Base-by-base conservation (phyloP, 2,113 vertebrate genomes). In the Pundamilia nyererei region DNA sequence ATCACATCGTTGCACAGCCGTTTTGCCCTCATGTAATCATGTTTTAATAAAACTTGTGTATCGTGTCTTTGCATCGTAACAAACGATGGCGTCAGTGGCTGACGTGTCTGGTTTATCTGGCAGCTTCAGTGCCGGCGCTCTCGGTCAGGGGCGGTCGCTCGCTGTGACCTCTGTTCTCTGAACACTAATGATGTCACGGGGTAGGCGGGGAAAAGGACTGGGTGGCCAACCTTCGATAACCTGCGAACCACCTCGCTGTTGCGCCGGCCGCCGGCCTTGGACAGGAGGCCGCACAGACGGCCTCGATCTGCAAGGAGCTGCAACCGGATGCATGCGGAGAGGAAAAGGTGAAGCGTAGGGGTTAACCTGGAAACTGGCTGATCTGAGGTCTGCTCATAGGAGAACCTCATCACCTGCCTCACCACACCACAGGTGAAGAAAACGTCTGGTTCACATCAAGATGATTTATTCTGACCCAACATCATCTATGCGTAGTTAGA, bases 141-240 rank as follows among this genome's bases (percentile, higher is more conserved):
- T 49, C 15, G 4, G 21, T 68, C 62, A 14, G 53, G 19, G 19
- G 29, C 13, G 9, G 38, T 7, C 26, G 1, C 19, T 87, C 19
- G 8, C 56, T 10, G 62, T 11, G 35, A 86, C 45, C 60, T 86
- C 62, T 47, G 42, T 49, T 77, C 86, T 86, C 79, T 86, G 60
- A 87, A 80, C 29, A 79, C 55, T 51, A 62, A 75, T 26, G 70
- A 84, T 13, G 40, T 87, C 86, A 87, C 58, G 47, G 26, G 9
- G 40, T 84, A n/a, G 3, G 53, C 6, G 5, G 33, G 33, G 26
- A 38, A 40, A 42, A 80, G 54, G 79, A 77, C 24, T 77, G 75
- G 9, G 83, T 58, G 85, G 85, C 95, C 89, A 87, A 96, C 95
- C 95, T 96, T 95, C 12, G 94, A 95, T 92, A 96, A 91, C 90